Evolutionary conservation across 2,113 vertebrate genomes (phyloP).

Genomic region (Circaetus cinerascens): DNA sequence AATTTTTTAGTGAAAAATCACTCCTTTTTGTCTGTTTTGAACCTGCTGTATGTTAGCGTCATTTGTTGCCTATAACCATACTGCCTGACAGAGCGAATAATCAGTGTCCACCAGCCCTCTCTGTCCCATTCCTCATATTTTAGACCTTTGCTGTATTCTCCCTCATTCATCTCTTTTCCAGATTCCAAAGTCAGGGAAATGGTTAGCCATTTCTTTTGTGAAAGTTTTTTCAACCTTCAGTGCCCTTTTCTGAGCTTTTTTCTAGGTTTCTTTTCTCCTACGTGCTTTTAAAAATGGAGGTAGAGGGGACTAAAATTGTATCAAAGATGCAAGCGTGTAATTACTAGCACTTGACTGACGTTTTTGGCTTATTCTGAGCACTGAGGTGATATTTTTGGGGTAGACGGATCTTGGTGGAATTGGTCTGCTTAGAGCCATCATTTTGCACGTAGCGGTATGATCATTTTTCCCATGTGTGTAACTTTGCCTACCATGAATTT

Average conservation of each 20-base stretch:
- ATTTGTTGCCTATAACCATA: neutral
- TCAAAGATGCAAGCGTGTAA: neutral
- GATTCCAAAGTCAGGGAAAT: neutral
- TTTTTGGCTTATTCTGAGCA: neutral
- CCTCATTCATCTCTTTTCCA: neutral
- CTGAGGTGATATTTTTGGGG: neutral
- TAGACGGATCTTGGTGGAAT: neutral
- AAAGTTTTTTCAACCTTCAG: neutral
- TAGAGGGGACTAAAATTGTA: neutral
- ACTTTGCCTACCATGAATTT: neutral
- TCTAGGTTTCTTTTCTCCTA: neutral
- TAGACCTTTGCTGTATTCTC: neutral
- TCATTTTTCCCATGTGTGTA: neutral
- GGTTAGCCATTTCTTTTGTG: neutral
- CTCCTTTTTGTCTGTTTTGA: neutral
- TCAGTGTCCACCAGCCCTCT: neutral
- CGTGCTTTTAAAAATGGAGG: neutral
- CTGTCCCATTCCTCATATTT: neutral
- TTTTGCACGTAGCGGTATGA: neutral
- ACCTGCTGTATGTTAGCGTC: neutral
- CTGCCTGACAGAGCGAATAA: neutral
- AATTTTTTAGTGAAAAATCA: neutral
- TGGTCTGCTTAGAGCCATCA: neutral
- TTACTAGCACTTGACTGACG: neutral
- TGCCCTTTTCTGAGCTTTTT: neutral